Evolutionary conservation across 1,140 invertebrate species (phyloP).

Genomic region (Adelges cooleyi): DNA sequence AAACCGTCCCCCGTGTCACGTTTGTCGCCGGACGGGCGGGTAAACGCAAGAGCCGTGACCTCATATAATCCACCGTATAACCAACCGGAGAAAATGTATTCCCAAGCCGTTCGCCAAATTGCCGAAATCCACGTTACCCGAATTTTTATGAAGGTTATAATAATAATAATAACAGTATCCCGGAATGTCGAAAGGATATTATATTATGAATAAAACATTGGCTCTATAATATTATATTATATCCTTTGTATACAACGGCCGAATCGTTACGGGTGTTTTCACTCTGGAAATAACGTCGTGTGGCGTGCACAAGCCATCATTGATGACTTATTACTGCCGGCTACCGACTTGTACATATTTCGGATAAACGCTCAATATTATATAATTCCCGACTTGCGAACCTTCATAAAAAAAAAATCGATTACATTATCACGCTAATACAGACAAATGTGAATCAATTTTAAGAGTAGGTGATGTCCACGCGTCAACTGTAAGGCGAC

Average conservation of each 20-base stretch:
- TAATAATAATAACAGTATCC: conserved; percentile 22
- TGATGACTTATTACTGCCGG: no score
- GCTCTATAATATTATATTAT: no score
- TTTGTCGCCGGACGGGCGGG: no score
- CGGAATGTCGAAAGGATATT: neutral
- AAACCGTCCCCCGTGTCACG: neutral
- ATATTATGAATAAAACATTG: conserved; percentile 21
- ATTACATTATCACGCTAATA: no score
- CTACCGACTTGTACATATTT: no score
- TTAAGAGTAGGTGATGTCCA: no score
- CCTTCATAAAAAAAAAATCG: no score
- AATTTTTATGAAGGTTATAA: conserved; percentile 18
- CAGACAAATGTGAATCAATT: no score
- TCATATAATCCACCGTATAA: neutral
- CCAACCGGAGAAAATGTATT: conserved; percentile 1
- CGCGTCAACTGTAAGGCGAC: no score
- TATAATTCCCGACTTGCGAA: no score
- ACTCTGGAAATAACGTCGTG: neutral
- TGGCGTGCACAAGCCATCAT: no score
- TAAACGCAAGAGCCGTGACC: neutral
- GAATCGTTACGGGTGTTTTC: neutral
- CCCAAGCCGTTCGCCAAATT: neutral
- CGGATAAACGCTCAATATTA: no score
- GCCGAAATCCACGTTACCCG: conserved; percentile 1
- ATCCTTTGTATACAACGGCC: neutral